Percentiles rank a stretch among this genome's conserved stretches.
Conservation (phyloP, 2,113 vertebrate species). For the Tupaia tana region DNA sequence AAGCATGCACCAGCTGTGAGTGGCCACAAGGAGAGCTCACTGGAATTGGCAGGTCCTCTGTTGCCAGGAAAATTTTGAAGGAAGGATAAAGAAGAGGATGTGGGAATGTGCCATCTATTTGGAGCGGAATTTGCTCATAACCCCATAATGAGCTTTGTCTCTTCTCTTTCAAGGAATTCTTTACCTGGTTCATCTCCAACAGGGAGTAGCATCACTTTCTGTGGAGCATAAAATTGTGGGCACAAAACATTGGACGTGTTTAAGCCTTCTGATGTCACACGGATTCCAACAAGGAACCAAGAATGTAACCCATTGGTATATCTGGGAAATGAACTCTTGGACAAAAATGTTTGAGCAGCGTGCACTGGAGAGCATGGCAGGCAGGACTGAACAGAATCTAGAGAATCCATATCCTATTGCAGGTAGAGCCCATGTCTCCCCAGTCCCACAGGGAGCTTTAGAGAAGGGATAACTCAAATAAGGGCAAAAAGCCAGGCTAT, state of each 20-base stretch:
- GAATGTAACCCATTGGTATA: not conserved
- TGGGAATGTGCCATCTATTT: not conserved
- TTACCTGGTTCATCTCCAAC: not conserved
- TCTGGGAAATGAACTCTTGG: not conserved
- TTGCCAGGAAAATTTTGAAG: not conserved
- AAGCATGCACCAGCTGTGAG: not conserved
- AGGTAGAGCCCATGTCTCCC: not conserved
- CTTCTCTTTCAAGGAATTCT: not conserved
- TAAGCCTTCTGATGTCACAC: not conserved
- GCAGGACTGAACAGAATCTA: not conserved
- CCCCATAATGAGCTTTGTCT: not conserved
- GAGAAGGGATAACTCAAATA: not conserved
- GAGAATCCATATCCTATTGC: not conserved
- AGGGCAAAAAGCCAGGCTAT: fast-evolving
- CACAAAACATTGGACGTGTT: not conserved
- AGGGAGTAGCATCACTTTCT: too few relatives aligned
- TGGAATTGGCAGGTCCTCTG: not conserved
- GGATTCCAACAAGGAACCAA: not conserved
- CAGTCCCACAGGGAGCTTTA: not conserved
- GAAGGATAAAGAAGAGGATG: not conserved
- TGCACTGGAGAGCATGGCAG: not conserved
- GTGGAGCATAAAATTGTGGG: not conserved
- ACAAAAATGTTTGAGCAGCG: not conserved
- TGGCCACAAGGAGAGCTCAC: not conserved
- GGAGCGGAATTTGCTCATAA: not conserved